Conservation (phyloP, 2,888 invertebrate species). For the Mechanitis messenoides region DNA sequence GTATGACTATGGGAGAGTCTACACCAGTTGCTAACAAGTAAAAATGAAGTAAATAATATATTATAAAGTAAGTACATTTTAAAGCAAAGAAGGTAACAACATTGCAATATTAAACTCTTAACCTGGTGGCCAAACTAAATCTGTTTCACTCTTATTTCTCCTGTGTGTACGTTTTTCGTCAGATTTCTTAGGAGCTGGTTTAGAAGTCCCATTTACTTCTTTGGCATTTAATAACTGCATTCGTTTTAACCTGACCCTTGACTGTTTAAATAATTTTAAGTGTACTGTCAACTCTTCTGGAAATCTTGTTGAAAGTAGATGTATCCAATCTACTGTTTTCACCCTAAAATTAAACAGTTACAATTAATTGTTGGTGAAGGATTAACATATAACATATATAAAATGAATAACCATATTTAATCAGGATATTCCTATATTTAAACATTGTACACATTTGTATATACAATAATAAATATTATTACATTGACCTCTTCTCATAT, state of each 20-base stretch:
- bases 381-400: not conserved
- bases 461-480: too few relatives aligned
- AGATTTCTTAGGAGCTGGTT: constrained; percentile 59
- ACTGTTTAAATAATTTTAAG: constrained; percentile 89
- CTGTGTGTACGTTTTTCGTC: constrained; percentile 77
- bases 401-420: too few relatives aligned
- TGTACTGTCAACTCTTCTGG: constrained; percentile 95
- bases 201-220: constrained; percentile 60
- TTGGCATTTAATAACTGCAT: constrained; percentile 62
- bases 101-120: not conserved
- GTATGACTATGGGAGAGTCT: too few relatives aligned
- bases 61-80: not conserved
- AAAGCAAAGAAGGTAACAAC: not conserved
- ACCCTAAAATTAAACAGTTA: constrained; percentile 54
- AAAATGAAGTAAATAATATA: too few relatives aligned
- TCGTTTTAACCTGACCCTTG: constrained; percentile 76
- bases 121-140: constrained; percentile 81
- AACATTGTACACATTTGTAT: too few relatives aligned
- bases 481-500: too few relatives aligned
- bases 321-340: constrained; percentile 93
- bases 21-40: too few relatives aligned
- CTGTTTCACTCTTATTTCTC: constrained; percentile 85
- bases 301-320: constrained; percentile 88
- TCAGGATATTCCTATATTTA: too few relatives aligned
- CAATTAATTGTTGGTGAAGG: not conserved